Base-by-base conservation (phyloP, 2,888 invertebrate genomes). In the Epirrhoe tristata region DNA sequence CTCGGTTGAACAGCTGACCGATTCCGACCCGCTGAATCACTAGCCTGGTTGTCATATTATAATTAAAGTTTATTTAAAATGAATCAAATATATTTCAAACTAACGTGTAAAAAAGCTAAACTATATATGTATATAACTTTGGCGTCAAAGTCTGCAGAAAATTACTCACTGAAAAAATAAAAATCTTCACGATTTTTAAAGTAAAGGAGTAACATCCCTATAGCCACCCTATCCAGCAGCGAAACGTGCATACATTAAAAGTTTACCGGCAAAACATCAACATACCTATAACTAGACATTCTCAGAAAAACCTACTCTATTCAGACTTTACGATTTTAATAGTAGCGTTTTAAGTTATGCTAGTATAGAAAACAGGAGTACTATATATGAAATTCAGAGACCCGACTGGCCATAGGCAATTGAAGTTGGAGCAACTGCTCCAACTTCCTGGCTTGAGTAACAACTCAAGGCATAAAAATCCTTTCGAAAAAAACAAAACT, bases 181-280 rank as follows among this genome's bases (percentile, higher is more conserved):
- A 16, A 48, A 16, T 7, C 48, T 7, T 6, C 1, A 56, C 5
- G 5, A n/a, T n/a, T n/a, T 48, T 48, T 34, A 56, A 48, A 61
- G 14, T 7, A 60, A 62, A 58, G 58, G 53, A 4, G 16, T 57
- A 62, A 12, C 66, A 69, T 43, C 70, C 52, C 67, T 69, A 24
- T 24, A 75, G 59, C 74, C 72, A 72, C 78, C 74, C 81, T 77
- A 82, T 85, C 86, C 84, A 82, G 79, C 74, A 71, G 82, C 79
- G 82, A 87, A 89, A 88, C 87, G 86, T 81, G 88, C 88, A 90
- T 91, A 88, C 87, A 91, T 91, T 91, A 90, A 91, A 92, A 93
- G 88, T 92, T 92, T 84, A 78, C 83, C 86, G 80, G 81, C 82
- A 83, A 84, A 88, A 87, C 83, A 88, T 86, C 83, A 86, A 88